These are phyloP conservation scores for Drosophila ananassae DNA, from an alignment of 1,140 invertebrate species.

Conservation along the genomic window DNA sequence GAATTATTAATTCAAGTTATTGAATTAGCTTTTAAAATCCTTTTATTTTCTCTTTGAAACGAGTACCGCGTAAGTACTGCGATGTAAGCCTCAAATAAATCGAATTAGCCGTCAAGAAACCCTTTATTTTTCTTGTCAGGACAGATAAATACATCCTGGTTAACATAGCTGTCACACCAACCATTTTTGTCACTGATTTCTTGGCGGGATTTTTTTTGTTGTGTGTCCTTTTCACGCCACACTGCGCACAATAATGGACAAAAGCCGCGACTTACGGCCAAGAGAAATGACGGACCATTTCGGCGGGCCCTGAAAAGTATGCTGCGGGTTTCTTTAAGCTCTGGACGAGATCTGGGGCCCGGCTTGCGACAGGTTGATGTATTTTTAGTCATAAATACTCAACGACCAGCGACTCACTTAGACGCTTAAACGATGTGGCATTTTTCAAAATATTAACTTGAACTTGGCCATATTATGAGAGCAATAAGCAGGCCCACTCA, in stretches of 20 bases:
- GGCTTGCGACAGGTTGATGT: slow-evolving; percentile 38
- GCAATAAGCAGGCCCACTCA: slow-evolving; percentile 26
- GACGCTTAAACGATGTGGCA: slow-evolving; percentile 67
- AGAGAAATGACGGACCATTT: slow-evolving; percentile 55
- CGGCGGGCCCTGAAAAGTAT: slow-evolving; percentile 15
- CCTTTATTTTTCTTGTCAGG: slow-evolving; percentile 10
- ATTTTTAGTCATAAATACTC: slow-evolving; percentile 62
- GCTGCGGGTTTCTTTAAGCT: slow-evolving; percentile 16
- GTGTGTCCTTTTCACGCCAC: slow-evolving; percentile 20
- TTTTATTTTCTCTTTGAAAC: neutral
- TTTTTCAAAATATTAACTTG: slow-evolving; percentile 77
- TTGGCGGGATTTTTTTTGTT: slow-evolving; percentile 17
- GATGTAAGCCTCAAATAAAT: slow-evolving; percentile 2
- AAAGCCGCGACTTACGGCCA: slow-evolving; percentile 20
- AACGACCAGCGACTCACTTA: slow-evolving; percentile 54
- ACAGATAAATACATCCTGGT: slow-evolving; percentile 1
- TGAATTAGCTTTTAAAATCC: neutral
- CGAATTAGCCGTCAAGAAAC: neutral
- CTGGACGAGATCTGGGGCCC: neutral
- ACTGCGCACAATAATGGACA: slow-evolving; percentile 31
- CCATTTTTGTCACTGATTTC: slow-evolving; percentile 30
- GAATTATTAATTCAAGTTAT: neutral
- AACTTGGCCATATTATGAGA: slow-evolving; percentile 47
- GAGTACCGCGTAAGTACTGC: neutral
- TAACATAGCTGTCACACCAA: slow-evolving; percentile 25